A percentile compares a stretch with the other conserved stretches of the same genome.
These are phyloP conservation scores for Chaitophorus viminalis DNA, from an alignment of 2,888 invertebrate genomes.

Conservation along the genomic window DNA sequence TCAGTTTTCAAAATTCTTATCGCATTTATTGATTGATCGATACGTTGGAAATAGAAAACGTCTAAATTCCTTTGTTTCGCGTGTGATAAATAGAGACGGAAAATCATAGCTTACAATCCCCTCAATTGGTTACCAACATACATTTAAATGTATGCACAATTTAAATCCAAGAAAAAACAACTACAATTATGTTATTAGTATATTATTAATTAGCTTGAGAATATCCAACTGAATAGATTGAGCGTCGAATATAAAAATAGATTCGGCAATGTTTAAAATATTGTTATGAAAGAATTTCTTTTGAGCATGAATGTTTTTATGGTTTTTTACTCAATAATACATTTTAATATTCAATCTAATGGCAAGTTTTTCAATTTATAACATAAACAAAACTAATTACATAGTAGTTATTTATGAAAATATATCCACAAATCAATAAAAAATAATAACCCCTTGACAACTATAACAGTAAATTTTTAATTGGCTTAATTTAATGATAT, in stretches of 20 bases:
- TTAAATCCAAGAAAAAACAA: conserved; percentile 27
- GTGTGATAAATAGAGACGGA: too few species aligned
- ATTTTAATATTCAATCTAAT: not conserved
- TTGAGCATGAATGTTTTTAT: conserved; percentile 34
- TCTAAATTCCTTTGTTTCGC: too few species aligned
- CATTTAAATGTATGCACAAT: not conserved
- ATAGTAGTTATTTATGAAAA: not conserved
- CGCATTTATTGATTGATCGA: too few species aligned
- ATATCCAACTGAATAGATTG: conserved; percentile 35
- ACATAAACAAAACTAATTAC: not conserved
- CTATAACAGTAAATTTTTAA: not conserved
- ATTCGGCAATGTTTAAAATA: conserved; percentile 28
- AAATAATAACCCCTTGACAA: not conserved
- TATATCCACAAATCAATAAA: not conserved
- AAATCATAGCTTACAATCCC: too few species aligned
- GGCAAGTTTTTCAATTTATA: not conserved
- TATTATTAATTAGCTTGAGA: not conserved
- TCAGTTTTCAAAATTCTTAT: too few species aligned
- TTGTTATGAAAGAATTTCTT: conserved; percentile 24
- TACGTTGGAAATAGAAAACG: too few species aligned
- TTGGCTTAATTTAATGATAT: not conserved
- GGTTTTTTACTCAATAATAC: not conserved
- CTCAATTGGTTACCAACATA: not conserved
- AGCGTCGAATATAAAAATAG: conserved; percentile 54
- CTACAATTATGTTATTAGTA: conserved; percentile 11